A percentile compares a stretch with the other conserved stretches of the same genome.
Evolutionary conservation across 2,797 vertebrate genomes (phyloP).

Genomic region (Paramormyrops hopkinsi): DNA sequence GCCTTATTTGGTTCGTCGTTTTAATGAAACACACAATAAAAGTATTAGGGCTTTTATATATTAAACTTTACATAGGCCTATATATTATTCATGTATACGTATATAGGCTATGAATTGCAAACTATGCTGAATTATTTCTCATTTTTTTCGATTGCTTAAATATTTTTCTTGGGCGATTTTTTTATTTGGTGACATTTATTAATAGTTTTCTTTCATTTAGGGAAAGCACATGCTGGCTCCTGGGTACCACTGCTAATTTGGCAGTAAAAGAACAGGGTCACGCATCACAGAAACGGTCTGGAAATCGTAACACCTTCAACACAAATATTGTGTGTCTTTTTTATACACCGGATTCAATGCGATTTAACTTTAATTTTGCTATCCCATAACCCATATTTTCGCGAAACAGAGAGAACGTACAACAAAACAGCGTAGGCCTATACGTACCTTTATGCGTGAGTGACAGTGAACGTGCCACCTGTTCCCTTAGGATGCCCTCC

Average conservation of each 20-base stretch:
- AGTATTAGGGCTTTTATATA: neutral
- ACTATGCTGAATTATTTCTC: neutral
- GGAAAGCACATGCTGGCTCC: neutral
- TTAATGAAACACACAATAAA: neutral
- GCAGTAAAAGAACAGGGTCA: neutral
- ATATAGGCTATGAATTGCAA: neutral
- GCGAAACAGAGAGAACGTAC: neutral
- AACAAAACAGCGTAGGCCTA: neutral
- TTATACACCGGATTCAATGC: neutral
- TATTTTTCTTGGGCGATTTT: neutral
- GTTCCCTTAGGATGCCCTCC: neutral
- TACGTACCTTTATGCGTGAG: slow-evolving; percentile 2
- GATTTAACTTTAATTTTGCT: neutral
- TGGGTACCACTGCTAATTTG: neutral
- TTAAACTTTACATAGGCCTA: neutral
- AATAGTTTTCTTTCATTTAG: neutral
- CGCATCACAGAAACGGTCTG: neutral
- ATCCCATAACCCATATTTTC: neutral
- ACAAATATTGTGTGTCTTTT: neutral
- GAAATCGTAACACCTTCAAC: neutral
- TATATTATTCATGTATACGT: neutral
- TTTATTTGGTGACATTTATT: neutral
- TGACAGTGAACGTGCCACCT: neutral
- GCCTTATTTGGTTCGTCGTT: neutral
- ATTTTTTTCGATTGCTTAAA: neutral